Conservation (phyloP, 2,888 invertebrate species). For the Pyrochroa serraticornis region DNA sequence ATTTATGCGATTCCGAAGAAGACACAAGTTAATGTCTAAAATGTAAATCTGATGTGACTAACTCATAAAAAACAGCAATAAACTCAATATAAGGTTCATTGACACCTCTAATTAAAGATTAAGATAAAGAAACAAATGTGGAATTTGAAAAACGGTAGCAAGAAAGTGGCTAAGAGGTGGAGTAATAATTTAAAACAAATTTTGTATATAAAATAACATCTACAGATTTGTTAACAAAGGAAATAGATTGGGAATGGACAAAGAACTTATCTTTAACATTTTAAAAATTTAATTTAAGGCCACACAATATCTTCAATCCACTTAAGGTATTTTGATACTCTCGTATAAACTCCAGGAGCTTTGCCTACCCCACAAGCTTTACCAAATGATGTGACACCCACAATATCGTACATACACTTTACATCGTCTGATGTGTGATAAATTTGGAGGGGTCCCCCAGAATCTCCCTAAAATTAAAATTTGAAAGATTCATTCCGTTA, state of each 20-base stretch:
- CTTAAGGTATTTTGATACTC: slow-evolving; percentile 57
- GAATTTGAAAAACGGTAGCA: too few species aligned
- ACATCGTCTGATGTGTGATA: slow-evolving; percentile 23
- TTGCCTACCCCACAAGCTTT: slow-evolving; percentile 52
- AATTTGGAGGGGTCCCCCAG: slow-evolving; percentile 67
- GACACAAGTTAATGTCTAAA: too few species aligned
- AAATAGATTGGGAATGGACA: background rate
- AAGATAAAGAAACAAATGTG: too few species aligned
- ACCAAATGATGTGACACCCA: slow-evolving; percentile 61
- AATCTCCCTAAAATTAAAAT: slow-evolving; percentile 57
- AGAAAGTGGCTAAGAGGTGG: too few species aligned
- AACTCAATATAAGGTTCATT: too few species aligned
- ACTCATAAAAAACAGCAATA: too few species aligned
- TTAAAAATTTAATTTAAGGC: slow-evolving; percentile 43
- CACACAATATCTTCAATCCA: slow-evolving; percentile 63
- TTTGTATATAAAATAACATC: too few species aligned
- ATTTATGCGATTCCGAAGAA: too few species aligned
- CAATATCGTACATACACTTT: slow-evolving; percentile 60
- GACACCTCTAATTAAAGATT: too few species aligned
- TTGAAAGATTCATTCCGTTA: background rate
- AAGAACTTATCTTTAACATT: background rate
- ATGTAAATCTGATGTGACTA: too few species aligned
- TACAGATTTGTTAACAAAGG: too few species aligned
- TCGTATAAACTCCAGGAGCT: slow-evolving; percentile 60
- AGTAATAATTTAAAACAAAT: too few species aligned